Evolutionary conservation across 2,797 vertebrate genomes (phyloP).

Genomic region (Betta splendens): DNA sequence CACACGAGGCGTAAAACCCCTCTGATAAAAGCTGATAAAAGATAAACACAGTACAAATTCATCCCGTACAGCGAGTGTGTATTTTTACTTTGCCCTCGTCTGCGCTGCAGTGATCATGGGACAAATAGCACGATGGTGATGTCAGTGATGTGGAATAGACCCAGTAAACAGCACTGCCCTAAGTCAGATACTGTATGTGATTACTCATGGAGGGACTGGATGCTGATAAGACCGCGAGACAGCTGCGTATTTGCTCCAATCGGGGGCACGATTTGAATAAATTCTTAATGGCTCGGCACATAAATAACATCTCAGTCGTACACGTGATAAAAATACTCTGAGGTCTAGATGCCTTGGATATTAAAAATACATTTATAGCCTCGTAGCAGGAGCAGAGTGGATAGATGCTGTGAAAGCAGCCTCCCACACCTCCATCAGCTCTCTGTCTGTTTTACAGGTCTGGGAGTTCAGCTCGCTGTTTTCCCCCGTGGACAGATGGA

Average conservation of each 20-base stretch:
- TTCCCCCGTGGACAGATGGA: slow-evolving; percentile 89
- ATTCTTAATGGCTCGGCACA: slow-evolving; percentile 25
- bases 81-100: slow-evolving; percentile 38
- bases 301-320: slow-evolving; percentile 38
- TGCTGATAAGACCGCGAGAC: slow-evolving; percentile 41
- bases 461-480: slow-evolving; percentile 96
- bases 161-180: slow-evolving; percentile 41
- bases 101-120: slow-evolving; percentile 24
- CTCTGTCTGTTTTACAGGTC: slow-evolving; percentile 77
- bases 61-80: slow-evolving; percentile 14
- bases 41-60: slow-evolving; percentile 4
- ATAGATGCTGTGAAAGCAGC: slow-evolving; percentile 30
- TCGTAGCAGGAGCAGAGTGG: neutral
- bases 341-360: slow-evolving; percentile 31
- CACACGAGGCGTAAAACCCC: neutral
- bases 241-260: slow-evolving; percentile 64
- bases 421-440: slow-evolving; percentile 19
- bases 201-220: slow-evolving; percentile 59
- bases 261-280: slow-evolving; percentile 47
- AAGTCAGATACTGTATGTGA: slow-evolving; percentile 50
- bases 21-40: slow-evolving; percentile 1
- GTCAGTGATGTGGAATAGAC: slow-evolving; percentile 62
- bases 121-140: slow-evolving; percentile 45
- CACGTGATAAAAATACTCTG: slow-evolving; percentile 33
- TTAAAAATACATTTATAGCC: slow-evolving; percentile 32